Percentiles rank a stretch among this genome's conserved stretches.
Evolutionary conservation across 2,888 invertebrate genomes (phyloP).

Genomic region (Tetanocera ferruginea): DNA sequence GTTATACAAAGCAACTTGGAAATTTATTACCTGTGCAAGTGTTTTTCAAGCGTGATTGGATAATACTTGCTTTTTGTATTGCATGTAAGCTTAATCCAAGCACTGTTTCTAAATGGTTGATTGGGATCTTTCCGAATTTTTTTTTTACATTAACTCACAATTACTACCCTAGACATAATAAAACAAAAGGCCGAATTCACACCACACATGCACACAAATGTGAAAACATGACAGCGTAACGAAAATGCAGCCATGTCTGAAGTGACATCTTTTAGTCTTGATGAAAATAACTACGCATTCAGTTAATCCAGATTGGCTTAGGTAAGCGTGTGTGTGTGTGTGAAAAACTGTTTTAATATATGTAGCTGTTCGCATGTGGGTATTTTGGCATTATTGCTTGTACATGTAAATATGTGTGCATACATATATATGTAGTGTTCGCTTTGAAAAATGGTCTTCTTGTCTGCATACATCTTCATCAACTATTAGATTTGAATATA

Average conservation of each 20-base stretch:
- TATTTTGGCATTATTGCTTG: not conserved
- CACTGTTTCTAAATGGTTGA: too few relatives aligned
- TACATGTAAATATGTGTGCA: not conserved
- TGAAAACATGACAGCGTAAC: not conserved
- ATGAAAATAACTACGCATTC: not conserved
- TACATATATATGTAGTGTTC: not conserved
- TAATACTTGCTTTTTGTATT: too few relatives aligned
- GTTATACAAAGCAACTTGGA: too few relatives aligned
- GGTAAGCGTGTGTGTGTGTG: not conserved
- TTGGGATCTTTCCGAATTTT: too few relatives aligned
- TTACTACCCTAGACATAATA: not conserved
- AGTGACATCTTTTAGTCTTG: not conserved
- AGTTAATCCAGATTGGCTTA: not conserved
- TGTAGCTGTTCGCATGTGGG: too few relatives aligned
- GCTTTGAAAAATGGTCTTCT: slow-evolving; percentile 12
- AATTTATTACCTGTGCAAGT: too few relatives aligned
- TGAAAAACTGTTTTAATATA: not conserved
- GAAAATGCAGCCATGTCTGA: not conserved
- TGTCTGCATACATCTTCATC: slow-evolving; percentile 10
- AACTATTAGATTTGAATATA: not conserved
- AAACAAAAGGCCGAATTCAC: not conserved
- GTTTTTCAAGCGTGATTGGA: too few relatives aligned
- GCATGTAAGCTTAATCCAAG: too few relatives aligned
- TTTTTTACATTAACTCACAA: not conserved
- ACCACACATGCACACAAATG: not conserved